Conservation (phyloP, 2,888 invertebrate species). For the Campaea margaritaria region DNA sequence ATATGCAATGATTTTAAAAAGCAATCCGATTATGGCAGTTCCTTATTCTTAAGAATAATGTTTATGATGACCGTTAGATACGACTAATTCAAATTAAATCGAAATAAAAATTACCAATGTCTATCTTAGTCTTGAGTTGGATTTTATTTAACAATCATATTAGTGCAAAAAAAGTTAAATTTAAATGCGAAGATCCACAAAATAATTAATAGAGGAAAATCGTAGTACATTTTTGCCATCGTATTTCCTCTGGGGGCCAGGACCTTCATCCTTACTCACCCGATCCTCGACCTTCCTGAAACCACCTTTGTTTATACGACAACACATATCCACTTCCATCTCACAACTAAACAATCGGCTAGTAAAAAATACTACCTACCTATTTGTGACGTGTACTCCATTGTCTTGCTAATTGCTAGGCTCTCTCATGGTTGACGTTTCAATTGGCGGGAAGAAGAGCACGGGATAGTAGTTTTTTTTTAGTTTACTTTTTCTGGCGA, state of each 20-base stretch:
- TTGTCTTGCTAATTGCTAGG: conserved; percentile 66
- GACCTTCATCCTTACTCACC: conserved; percentile 30
- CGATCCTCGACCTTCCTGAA: conserved; percentile 33
- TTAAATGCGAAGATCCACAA: neutral
- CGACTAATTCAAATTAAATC: too few relatives aligned
- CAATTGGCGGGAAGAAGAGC: conserved; percentile 55
- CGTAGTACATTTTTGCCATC: neutral
- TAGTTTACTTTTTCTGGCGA: conserved; percentile 15
- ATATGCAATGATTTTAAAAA: too few relatives aligned
- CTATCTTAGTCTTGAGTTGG: too few relatives aligned
- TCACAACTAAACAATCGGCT: conserved; percentile 49
- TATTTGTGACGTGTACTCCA: conserved; percentile 70
- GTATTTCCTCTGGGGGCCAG: conserved; percentile 2
- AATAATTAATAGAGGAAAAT: neutral
- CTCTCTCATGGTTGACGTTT: conserved; percentile 44
- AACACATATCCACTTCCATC: conserved; percentile 24
- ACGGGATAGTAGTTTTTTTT: conserved; percentile 18
- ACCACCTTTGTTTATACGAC: conserved; percentile 37
- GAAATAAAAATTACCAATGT: too few relatives aligned
- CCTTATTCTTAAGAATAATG: too few relatives aligned
- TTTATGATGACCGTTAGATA: too few relatives aligned
- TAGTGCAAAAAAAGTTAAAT: too few relatives aligned
- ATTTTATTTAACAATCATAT: too few relatives aligned
- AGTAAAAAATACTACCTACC: conserved; percentile 62
- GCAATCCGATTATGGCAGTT: too few relatives aligned